Percentiles rank a stretch among this genome's conserved stretches.
Evolutionary conservation across 2,113 vertebrate genomes (phyloP).

Genomic region (Chloebia gouldiae): DNA sequence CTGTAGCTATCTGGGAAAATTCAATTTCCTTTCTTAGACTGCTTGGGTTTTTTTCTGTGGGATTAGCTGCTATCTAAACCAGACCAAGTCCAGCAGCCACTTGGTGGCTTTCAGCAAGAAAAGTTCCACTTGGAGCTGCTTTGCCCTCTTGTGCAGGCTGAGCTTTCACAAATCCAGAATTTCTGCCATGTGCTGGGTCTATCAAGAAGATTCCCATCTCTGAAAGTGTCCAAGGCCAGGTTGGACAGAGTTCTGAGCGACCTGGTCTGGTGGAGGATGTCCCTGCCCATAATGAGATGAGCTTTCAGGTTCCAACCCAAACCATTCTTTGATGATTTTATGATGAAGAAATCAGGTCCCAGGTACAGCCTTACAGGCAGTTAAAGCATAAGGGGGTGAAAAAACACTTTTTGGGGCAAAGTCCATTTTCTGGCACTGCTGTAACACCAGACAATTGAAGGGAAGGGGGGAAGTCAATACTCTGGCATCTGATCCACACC

Average conservation of each 20-base stretch:
- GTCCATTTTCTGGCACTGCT: background rate
- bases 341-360: background rate
- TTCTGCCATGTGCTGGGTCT: background rate
- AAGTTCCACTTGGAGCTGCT: background rate
- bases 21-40: background rate
- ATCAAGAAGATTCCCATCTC: background rate
- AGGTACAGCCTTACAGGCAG: background rate
- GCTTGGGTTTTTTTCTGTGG: background rate
- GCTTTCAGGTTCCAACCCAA: background rate
- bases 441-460: background rate
- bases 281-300: background rate
- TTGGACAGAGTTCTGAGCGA: background rate
- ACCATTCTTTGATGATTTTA: background rate
- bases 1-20: background rate
- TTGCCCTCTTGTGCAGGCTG: background rate
- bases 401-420: background rate
- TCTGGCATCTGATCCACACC: background rate
- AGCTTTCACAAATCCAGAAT: background rate
- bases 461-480: background rate
- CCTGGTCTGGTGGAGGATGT: background rate
- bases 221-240: background rate
- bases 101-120: background rate
- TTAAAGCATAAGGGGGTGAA: background rate
- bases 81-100: background rate
- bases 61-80: background rate